Conservation (phyloP, 2,888 invertebrate genomes). For the Eupithecia pulchellata region DNA sequence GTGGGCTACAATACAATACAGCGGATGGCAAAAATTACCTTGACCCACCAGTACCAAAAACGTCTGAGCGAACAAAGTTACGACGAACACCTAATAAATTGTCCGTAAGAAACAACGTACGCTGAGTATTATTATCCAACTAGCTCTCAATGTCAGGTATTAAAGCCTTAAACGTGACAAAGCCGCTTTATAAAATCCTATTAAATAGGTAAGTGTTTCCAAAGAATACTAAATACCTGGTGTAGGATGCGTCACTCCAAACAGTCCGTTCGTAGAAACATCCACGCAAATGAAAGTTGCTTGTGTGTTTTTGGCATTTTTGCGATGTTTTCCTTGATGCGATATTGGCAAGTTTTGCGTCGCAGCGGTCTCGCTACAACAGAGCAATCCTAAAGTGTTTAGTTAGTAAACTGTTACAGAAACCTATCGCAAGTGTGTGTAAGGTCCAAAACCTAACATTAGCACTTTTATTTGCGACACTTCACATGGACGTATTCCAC, state of each 20-base stretch:
- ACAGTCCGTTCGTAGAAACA: constrained; percentile 15
- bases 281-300: constrained; percentile 18
- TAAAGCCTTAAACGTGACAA: constrained; percentile 38
- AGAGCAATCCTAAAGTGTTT: not conserved
- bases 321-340: constrained; percentile 28
- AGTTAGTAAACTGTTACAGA: not conserved
- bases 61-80: constrained; percentile 1
- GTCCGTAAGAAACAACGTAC: constrained; percentile 16
- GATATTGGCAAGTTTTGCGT: not conserved
- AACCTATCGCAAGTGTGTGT: not conserved
- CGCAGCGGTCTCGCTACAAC: not conserved
- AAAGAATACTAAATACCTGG: constrained; percentile 33
- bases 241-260: constrained; percentile 26
- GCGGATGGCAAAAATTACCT: not conserved
- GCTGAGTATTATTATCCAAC: constrained; percentile 28
- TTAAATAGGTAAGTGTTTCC: constrained; percentile 32
- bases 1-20: not conserved
- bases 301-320: constrained; percentile 19
- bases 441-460: not conserved
- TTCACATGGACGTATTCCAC: not conserved
- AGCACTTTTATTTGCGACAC: not conserved
- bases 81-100: constrained; percentile 14
- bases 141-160: constrained; percentile 35
- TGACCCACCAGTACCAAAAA: constrained; percentile 14
- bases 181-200: constrained; percentile 38